phyloP scores from a whole-genome alignment of 1,140 invertebrate genomes.

The Condylostylus longicornis region DNA sequence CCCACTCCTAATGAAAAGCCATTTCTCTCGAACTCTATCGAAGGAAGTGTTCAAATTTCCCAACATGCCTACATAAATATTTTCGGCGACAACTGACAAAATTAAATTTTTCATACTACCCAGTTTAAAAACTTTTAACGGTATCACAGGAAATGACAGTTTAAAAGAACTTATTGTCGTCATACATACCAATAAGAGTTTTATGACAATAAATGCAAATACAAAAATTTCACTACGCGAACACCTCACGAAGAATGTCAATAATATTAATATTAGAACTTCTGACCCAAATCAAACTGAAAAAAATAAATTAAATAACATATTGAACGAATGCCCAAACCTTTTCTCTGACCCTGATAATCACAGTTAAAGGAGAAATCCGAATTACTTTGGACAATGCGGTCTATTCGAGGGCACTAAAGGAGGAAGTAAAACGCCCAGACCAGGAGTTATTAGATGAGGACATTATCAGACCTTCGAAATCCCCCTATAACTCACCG shows the following conservation, averaged over 20 bases:
- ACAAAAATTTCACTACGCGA: slow-evolving; percentile 2
- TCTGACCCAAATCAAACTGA: slow-evolving; percentile 2
- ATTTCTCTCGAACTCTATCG: slow-evolving; percentile 10
- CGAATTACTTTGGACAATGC: slow-evolving; percentile 8
- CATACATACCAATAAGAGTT: slow-evolving; percentile 7
- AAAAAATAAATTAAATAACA: not conserved
- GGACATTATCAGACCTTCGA: slow-evolving; percentile 10
- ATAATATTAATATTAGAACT: slow-evolving; percentile 6
- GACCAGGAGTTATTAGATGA: slow-evolving; percentile 8
- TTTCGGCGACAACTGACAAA: slow-evolving; percentile 6
- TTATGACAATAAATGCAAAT: slow-evolving; percentile 2
- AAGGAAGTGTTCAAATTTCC: slow-evolving; percentile 7
- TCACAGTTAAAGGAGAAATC: slow-evolving; percentile 11
- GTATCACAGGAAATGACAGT: slow-evolving; percentile 10
- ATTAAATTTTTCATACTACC: slow-evolving; percentile 10
- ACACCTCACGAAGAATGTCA: slow-evolving; percentile 8
- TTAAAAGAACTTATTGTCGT: slow-evolving; percentile 8
- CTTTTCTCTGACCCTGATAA: slow-evolving; percentile 9
- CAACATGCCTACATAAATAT: slow-evolving; percentile 8
- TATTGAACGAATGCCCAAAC: slow-evolving; percentile 2
- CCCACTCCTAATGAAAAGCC: slow-evolving; percentile 5
- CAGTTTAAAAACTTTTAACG: slow-evolving; percentile 9
- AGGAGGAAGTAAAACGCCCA: slow-evolving; percentile 8
- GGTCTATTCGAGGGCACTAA: slow-evolving; percentile 9
- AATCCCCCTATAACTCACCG: slow-evolving; percentile 12